Conservation (phyloP, 1,140 invertebrate species). For the Trinorchestia longiramus region DNA sequence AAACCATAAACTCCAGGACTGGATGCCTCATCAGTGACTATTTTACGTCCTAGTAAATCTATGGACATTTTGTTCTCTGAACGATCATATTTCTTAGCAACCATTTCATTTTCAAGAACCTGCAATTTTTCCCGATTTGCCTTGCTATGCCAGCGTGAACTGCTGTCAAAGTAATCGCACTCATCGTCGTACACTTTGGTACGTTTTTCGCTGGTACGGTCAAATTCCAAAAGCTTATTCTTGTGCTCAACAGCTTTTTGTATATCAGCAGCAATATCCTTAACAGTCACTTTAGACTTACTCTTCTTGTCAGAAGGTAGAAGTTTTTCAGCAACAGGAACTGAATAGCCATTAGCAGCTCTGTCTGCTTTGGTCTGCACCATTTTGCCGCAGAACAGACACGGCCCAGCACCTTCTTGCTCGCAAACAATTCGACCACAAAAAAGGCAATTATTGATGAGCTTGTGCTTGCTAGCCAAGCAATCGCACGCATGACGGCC, state of each 20-base stretch:
- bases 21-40: conserved; percentile 71
- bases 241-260: conserved; percentile 84
- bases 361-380: conserved; percentile 83
- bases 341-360: conserved; percentile 76
- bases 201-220: conserved; percentile 83
- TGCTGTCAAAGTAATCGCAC: conserved; percentile 89
- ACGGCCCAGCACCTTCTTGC: conserved; percentile 96
- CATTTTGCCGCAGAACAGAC: conserved; percentile 88
- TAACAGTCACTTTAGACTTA: conserved; percentile 39
- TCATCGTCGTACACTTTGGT: conserved; percentile 96
- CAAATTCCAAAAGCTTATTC: conserved; percentile 87
- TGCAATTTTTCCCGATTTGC: conserved; percentile 79
- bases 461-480: conserved; percentile 88
- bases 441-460: conserved; percentile 93
- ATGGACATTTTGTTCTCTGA: conserved; percentile 79
- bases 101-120: conserved; percentile 79
- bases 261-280: conserved; percentile 65
- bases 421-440: conserved; percentile 96
- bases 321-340: conserved; percentile 79
- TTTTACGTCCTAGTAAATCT: conserved; percentile 81
- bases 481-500: conserved; percentile 87
- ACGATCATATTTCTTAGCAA: conserved; percentile 79
- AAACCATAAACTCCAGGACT: conserved; percentile 70
- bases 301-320: conserved; percentile 72
- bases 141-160: conserved; percentile 84